Evolutionary conservation across 2,797 vertebrate species (phyloP).

Genomic region (Sphaeramia orbicularis): DNA sequence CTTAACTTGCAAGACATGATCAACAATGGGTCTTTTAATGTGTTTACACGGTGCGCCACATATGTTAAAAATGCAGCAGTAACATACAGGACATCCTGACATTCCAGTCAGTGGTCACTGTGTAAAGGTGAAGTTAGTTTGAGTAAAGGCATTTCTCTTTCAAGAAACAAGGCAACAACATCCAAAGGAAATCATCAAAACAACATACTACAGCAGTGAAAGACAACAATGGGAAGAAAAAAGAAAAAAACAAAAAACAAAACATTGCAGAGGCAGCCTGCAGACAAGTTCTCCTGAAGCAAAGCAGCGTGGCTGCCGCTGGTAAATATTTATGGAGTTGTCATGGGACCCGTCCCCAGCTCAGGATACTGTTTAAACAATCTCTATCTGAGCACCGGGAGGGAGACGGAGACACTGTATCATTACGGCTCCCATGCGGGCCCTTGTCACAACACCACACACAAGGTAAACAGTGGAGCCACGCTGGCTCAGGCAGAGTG

Average conservation of each 20-base stretch:
- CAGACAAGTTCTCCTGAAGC: constrained; percentile 73
- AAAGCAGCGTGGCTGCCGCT: constrained; percentile 62
- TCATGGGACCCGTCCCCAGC: constrained; percentile 86
- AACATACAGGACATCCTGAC: constrained; percentile 56
- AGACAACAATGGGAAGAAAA: constrained; percentile 71
- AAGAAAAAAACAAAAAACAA: constrained; percentile 30
- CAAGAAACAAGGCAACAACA: constrained; percentile 46
- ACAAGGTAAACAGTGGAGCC: constrained; percentile 71
- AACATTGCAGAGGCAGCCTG: constrained; percentile 74
- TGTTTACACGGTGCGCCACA: constrained; percentile 29
- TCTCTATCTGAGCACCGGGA: constrained; percentile 80
- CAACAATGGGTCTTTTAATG: constrained; percentile 10
- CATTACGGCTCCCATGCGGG: constrained; percentile 82
- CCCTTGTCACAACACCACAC: constrained; percentile 80
- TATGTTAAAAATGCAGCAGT: constrained; percentile 3
- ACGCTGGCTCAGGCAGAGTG: constrained; percentile 54
- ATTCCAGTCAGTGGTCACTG: constrained; percentile 45
- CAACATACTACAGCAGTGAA: constrained; percentile 51
- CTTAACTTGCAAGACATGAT: background rate
- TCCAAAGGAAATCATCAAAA: constrained; percentile 65
- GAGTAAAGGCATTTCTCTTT: constrained; percentile 46
- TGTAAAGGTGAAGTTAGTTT: constrained; percentile 33
- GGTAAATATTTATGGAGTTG: constrained; percentile 90
- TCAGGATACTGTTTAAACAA: constrained; percentile 88
- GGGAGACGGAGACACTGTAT: constrained; percentile 82